Evolutionary conservation across 64 coral and sea anemone genomes (phyloP).

Genomic region (Montipora cactus): DNA sequence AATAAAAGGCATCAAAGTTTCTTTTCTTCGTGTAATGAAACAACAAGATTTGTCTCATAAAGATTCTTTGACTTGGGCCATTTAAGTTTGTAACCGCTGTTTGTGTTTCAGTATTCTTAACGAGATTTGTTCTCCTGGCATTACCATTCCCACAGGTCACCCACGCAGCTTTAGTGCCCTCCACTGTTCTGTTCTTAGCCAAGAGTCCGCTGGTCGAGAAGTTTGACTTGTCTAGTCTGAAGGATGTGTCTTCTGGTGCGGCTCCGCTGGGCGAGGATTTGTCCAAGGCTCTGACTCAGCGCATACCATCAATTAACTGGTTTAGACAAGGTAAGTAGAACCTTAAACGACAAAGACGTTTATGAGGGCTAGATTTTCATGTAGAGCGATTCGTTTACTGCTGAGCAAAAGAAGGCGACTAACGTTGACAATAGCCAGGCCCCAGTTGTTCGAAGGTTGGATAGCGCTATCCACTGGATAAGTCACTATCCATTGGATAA

Average conservation of each 20-base stretch:
- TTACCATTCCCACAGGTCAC: not conserved
- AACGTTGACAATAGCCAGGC: no score
- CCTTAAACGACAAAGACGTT: not conserved
- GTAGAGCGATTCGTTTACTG: no score
- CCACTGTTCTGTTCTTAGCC: slow-evolving; percentile 75
- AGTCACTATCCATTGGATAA: no score
- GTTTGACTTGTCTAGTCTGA: slow-evolving; percentile 71
- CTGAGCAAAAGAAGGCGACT: no score
- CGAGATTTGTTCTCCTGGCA: not conserved
- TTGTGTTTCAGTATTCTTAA: no score
- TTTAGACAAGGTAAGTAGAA: slow-evolving; percentile 30
- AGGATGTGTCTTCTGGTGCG: slow-evolving; percentile 48
- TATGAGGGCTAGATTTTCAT: not conserved
- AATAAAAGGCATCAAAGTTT: no score
- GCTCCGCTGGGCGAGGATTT: slow-evolving; percentile 75
- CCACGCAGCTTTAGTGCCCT: slow-evolving; percentile 61
- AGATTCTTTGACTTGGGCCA: no score
- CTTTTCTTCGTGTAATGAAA: no score
- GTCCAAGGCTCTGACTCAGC: slow-evolving; percentile 26
- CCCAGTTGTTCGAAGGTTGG: no score
- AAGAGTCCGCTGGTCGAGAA: slow-evolving; percentile 76
- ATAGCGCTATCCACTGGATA: no score
- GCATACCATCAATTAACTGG: slow-evolving; percentile 56
- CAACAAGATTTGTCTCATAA: no score
- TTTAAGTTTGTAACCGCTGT: no score